Evolutionary conservation across 2,113 vertebrate genomes (phyloP), one percentile per base, ranked within the genome.

Genomic region (Manacus vitellinus): DNA sequence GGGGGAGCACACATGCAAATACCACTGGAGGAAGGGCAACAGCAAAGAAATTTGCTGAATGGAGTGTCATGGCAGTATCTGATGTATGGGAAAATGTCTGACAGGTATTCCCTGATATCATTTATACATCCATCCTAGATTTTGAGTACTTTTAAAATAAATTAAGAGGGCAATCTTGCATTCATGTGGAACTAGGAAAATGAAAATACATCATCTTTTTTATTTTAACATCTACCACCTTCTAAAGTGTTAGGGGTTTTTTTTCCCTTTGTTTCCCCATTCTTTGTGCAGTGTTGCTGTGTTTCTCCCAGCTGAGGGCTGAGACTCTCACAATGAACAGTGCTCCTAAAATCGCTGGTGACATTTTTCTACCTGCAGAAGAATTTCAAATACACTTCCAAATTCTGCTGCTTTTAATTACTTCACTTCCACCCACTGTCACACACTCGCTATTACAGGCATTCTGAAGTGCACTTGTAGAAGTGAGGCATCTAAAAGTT

Each of bases 401-500:
- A 93, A 96, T 93, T 86, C 68, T 92, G 52, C 49, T 89, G 62
- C 90, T 88, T 88, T 88, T 94, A 93, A 92, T 92, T 90, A 76
- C 89, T 95, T 91, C 84, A 56, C 52, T 92, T 94, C 55, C 59
- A 95, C 78, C 62, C 87, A 55, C 89, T 83, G 79, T 88, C 82
- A 94, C 73, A 72, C 58, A 59, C 41, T 94, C 14, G 2, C 30
- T 81, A 47, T 59, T 93, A 67, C 39, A 93, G 82, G 33, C 20
- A 0, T 43, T 88, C 59, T 51, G 68, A 92, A 94, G 87, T 58
- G 62, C 77, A 56, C 71, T 74, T 91, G 51, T 37, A 18, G 41
- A 90, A 87, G 46, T 51, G 82, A 93, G 93, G 59, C 75, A 90
- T 41, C 63, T 17, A 2, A 14, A 93, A 93, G 78, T 88, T 95